Evolutionary conservation across 1,140 invertebrate species (phyloP).

Genomic region (Pogonus chalceus): DNA sequence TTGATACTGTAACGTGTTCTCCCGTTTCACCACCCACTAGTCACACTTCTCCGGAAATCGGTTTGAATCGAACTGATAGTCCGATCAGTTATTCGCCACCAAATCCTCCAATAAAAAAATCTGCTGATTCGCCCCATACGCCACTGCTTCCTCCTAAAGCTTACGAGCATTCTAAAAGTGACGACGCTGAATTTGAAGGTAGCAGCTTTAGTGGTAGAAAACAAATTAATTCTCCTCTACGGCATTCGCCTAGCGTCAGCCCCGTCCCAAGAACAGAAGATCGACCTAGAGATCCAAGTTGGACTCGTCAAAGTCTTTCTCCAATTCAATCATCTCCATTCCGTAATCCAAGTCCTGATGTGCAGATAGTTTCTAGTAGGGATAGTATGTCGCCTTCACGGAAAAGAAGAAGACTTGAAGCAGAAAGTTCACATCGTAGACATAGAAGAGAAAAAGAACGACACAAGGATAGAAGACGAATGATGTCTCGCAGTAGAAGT

Average conservation of each 20-base stretch:
- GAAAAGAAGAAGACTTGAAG: conserved; percentile 34
- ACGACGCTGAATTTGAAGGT: conserved; percentile 5
- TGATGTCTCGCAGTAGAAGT: conserved; percentile 35
- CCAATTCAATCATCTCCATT: conserved; percentile 25
- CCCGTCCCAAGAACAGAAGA: not conserved
- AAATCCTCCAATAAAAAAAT: conserved; percentile 33
- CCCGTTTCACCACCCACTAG: conserved; percentile 28
- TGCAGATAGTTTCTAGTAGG: conserved; percentile 11
- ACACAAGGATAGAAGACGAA: conserved; percentile 34
- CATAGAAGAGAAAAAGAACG: conserved; percentile 38
- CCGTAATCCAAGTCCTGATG: conserved; percentile 25
- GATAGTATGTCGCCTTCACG: conserved; percentile 24
- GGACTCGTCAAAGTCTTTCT: not conserved
- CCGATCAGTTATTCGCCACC: conserved; percentile 13
- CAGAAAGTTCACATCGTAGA: conserved; percentile 34
- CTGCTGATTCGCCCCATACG: conserved; percentile 42
- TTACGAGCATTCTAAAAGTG: conserved; percentile 25
- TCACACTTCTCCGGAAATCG: not conserved
- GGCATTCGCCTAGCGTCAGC: not conserved
- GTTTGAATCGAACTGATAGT: conserved; percentile 6
- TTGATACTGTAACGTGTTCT: conserved; percentile 40
- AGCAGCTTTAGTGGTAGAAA: not conserved
- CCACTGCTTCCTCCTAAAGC: conserved; percentile 44
- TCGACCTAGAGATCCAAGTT: not conserved
- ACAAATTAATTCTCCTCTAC: not conserved